Conservation (phyloP, 2,888 invertebrate genomes). For the Cephonodes hylas region DNA sequence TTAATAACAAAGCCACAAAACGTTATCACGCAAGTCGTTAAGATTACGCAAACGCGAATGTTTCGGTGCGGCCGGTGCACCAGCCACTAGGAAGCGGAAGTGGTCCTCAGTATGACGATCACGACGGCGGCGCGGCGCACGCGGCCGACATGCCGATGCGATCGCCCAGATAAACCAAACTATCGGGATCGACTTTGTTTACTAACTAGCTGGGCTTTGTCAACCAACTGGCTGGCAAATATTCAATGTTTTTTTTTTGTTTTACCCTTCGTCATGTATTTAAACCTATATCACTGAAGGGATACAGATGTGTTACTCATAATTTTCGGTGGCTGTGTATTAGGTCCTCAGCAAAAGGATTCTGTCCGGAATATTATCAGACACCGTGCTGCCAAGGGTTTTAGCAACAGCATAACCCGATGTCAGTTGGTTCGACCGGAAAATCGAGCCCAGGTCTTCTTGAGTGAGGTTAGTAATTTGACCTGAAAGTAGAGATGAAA, state of each 20-base stretch:
- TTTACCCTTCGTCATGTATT: not conserved
- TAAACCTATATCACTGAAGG: not conserved
- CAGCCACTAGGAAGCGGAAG: constrained; percentile 14
- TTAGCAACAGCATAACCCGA: no score
- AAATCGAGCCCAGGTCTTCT: no score
- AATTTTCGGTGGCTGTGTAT: no score
- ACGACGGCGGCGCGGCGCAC: not conserved
- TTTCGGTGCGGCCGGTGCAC: not conserved
- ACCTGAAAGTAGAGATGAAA: no score
- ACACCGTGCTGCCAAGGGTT: no score
- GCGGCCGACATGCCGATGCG: constrained; percentile 2
- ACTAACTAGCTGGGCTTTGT: not conserved
- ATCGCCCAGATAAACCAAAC: not conserved
- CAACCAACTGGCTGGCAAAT: not conserved
- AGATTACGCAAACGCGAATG: not conserved
- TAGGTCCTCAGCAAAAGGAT: no score
- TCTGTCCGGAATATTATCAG: no score
- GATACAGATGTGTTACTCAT: no score
- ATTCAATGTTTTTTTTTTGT: not conserved
- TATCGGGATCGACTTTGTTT: not conserved
- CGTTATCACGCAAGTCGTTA: not conserved
- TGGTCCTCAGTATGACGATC: constrained; percentile 3
- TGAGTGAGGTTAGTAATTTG: no score
- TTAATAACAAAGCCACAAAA: not conserved
- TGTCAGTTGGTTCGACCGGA: no score